These are phyloP conservation scores for Pachypeltis micranthus DNA, from an alignment of 1,140 invertebrate species.

Conservation along the genomic window DNA sequence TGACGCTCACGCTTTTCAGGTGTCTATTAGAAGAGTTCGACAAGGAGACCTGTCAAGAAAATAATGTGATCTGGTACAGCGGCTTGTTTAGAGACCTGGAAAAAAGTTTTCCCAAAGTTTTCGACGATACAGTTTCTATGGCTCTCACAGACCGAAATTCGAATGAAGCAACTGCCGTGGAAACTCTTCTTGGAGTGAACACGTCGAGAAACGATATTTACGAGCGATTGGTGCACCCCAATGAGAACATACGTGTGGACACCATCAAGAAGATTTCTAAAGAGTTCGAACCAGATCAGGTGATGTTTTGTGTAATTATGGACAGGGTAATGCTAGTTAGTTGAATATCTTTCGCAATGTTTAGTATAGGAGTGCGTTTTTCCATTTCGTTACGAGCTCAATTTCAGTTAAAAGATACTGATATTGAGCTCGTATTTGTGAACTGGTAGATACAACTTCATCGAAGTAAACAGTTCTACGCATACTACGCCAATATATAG, in stretches of 20 bases:
- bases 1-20: slow-evolving; percentile 5
- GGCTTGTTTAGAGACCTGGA: slow-evolving; percentile 42
- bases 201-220: slow-evolving; percentile 39
- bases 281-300: slow-evolving; percentile 38
- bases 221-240: slow-evolving; percentile 52
- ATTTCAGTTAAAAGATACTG: no score
- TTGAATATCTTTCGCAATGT: slow-evolving; percentile 26
- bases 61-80: slow-evolving; percentile 37
- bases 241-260: slow-evolving; percentile 43
- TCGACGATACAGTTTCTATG: slow-evolving; percentile 37
- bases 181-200: slow-evolving; percentile 31
- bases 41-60: slow-evolving; percentile 22
- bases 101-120: slow-evolving; percentile 48
- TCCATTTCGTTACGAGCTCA: no score
- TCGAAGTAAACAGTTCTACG: no score
- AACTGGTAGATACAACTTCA: no score
- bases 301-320: neutral
- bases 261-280: slow-evolving; percentile 46
- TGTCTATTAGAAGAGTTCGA: slow-evolving; percentile 28
- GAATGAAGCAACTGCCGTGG: slow-evolving; percentile 15
- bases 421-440: no score
- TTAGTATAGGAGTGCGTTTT: no score
- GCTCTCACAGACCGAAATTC: neutral
- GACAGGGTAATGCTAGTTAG: neutral
- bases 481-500: no score